Evolutionary conservation across 2,113 vertebrate genomes (phyloP), one percentile per base, ranked within the genome.

Genomic region (Ginglymostoma cirratum): DNA sequence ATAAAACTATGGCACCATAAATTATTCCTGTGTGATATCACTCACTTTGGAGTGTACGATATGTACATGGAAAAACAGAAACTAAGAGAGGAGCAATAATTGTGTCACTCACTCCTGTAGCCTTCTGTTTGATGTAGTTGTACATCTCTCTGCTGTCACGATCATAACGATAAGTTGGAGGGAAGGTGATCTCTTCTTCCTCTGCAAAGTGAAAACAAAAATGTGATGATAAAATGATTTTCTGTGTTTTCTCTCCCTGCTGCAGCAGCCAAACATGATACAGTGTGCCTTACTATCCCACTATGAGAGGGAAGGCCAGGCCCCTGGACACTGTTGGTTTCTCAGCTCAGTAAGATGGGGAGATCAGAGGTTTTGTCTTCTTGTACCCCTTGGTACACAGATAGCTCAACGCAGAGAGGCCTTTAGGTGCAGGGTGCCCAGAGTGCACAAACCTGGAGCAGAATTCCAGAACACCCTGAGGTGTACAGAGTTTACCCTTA

Each of bases 131-230:
- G 66, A 98, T 99, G 98, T 99, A 99, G 96, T 98, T 98, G 1
- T 99, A 99, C 96, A 97, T 98, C 96, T 99, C 99, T 96, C 99
- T 97, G 0, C 98, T 98, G 69, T 98, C 98, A 96, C 99, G 98
- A 96, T 99, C 99, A 96, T 98, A 99, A 38, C 99, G 99, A 96
- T 99, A 99, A 0, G 99, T 99, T 89, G 99, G 99, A 0, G 99
- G 98, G 96, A 99, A 99, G 0, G 98, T 99, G 96, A 99, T 99
- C 96, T 99, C 99, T 97, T 99, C 99, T 96, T 99, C 99, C 96
- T 98, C 99, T 99, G 96, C 96, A 97, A 97, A 48, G 96, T 52
- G 94, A 95, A 95, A 48, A 48, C 0, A 76, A 45, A 72, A 24
- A 15, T 34, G 30, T 12, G 0, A 52, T 55, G 45, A 83, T 45